Evolutionary conservation across 2,888 invertebrate genomes (phyloP).

Genomic region (Thymelicus lineola): DNA sequence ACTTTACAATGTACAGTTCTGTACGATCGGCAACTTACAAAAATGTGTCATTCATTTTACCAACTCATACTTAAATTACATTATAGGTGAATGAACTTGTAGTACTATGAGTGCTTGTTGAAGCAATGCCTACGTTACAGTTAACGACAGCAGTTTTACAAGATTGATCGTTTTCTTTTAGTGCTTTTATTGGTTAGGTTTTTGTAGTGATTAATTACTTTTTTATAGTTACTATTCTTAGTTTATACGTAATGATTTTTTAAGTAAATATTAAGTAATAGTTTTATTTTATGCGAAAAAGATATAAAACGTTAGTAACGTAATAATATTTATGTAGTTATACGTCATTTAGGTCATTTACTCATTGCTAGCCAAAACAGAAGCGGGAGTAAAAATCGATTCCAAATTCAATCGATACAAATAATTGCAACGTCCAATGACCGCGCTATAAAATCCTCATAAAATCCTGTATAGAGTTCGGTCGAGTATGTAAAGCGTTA

Average conservation of each 20-base stretch:
- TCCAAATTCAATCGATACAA: no score
- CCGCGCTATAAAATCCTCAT: no score
- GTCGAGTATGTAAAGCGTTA: not conserved
- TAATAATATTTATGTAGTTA: no score
- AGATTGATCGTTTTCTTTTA: constrained; percentile 5
- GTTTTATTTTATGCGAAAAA: no score
- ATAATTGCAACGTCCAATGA: no score
- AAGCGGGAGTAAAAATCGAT: no score
- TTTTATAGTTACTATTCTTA: not conserved
- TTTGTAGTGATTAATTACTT: constrained; percentile 2
- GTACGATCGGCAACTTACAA: constrained; percentile 13
- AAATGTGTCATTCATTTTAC: not conserved
- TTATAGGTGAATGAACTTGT: constrained; percentile 38
- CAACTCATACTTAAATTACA: constrained; percentile 38
- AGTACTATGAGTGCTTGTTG: constrained; percentile 2
- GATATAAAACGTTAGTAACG: no score
- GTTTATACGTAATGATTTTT: not conserved
- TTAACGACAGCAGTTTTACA: not conserved
- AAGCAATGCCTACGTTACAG: not conserved
- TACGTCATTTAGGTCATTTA: no score
- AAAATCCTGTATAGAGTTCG: no score
- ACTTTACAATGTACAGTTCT: not conserved
- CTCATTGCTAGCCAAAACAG: no score
- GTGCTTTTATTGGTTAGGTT: not conserved
- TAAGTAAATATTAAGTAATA: not conserved